Evolutionary conservation across 2,888 invertebrate species (phyloP), one percentile per base, ranked within the genome.

Genomic region (Dasypogon diadema): DNA sequence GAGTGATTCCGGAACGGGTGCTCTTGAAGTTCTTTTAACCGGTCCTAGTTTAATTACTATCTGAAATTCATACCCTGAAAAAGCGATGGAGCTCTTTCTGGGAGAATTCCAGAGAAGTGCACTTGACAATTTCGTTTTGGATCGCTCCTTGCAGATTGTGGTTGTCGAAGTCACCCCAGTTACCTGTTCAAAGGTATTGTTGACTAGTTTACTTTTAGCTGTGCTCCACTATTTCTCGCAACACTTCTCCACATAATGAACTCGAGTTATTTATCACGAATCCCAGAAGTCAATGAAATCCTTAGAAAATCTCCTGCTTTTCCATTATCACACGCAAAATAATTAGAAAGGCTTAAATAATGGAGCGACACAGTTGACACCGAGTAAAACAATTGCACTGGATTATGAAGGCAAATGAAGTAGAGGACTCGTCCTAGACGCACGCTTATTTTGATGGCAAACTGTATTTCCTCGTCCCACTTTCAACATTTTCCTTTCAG

Each of bases 291-390:
- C 3, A 30, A 30, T 3, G 4, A 30, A 30, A 8, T 30, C 30
- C 30, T 30, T 30, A 8, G 30, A 24, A 65, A 46, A 24, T 65
- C 42, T 65, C 48, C 37, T 21, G 16, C 16, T 65, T 46, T 22
- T 26, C 48, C 24, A 65, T 65, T 65, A 65, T 18, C 18, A 22
- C 65, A 65, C 65, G 65, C 26, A 48, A 21, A 37, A 46, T 46
- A 65, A 65, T 65, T 46, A 65, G 46, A 65, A 46, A 48, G 14
- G 65, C 22, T 65, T 65, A 65, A 65, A 65, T 65, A 65, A 65
- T 65, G 37, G 46, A 42, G 46, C 16, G 21, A 8, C 22, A 18
- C 65, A 18, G 16, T 22, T 26, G 16, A 65, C 46, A 46, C 26
- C 24, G 48, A 65, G 65, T 8, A 5, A 65, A 22, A 65, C 65